These are phyloP conservation scores for Hippocampus abdominalis DNA, from an alignment of 2,113 vertebrate genomes.

Conservation along the genomic window DNA sequence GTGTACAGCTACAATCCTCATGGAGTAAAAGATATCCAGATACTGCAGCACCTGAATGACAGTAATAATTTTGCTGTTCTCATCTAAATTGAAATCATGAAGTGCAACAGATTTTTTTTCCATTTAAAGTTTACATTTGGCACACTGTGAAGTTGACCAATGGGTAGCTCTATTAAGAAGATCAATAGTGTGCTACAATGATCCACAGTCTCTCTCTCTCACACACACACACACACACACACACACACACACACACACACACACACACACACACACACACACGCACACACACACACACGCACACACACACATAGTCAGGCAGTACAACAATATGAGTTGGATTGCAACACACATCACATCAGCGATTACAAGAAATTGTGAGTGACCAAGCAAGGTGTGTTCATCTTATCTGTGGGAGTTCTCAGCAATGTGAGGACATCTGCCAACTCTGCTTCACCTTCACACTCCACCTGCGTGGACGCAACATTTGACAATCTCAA, in stretches of 20 bases:
- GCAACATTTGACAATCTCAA: slow-evolving; percentile 9
- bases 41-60: background rate
- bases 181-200: slow-evolving; percentile 38
- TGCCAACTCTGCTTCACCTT: slow-evolving; percentile 1
- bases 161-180: slow-evolving; percentile 28
- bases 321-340: slow-evolving; percentile 26
- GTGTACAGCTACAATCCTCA: background rate
- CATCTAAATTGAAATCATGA: background rate
- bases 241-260: slow-evolving; percentile 1
- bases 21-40: background rate
- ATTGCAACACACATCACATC: slow-evolving; percentile 38
- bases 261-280: background rate
- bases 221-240: slow-evolving; percentile 1
- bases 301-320: background rate
- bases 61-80: background rate
- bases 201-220: background rate
- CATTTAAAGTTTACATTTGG: slow-evolving; percentile 8
- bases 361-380: slow-evolving; percentile 32
- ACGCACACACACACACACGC: background rate
- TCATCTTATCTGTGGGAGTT: slow-evolving; percentile 38
- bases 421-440: slow-evolving; percentile 28
- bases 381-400: slow-evolving; percentile 43
- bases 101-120: background rate
- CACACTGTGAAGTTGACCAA: slow-evolving; percentile 34
- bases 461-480: slow-evolving; percentile 9